Evolutionary conservation across 2,888 invertebrate species (phyloP).

Genomic region (Ophonus ardosiacus): DNA sequence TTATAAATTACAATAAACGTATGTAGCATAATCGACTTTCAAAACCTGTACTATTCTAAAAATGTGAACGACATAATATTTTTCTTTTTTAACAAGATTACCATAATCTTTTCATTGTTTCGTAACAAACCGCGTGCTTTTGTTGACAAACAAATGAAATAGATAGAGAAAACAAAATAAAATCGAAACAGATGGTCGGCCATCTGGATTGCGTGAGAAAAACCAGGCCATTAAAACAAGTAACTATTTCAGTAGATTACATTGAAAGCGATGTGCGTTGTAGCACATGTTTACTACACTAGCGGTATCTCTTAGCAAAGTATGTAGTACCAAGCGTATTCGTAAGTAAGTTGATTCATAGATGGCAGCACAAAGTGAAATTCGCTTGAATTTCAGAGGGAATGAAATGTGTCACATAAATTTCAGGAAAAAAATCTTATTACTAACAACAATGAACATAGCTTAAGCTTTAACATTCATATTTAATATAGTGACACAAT

Average conservation of each 20-base stretch:
- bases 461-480: too few species aligned
- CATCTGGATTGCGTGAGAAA: slow-evolving; percentile 42
- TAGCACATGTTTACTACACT: neutral
- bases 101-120: neutral
- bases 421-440: too few species aligned
- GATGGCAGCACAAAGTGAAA: neutral
- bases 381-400: neutral
- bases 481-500: too few species aligned
- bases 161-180: slow-evolving; percentile 28
- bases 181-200: slow-evolving; percentile 56
- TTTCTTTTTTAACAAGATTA: neutral
- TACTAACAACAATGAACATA: too few species aligned
- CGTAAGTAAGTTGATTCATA: neutral
- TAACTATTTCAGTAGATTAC: slow-evolving; percentile 18
- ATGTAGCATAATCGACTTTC: too few species aligned
- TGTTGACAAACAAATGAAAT: slow-evolving; percentile 30
- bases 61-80: neutral
- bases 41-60: too few species aligned
- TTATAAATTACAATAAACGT: too few species aligned
- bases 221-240: slow-evolving; percentile 28
- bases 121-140: slow-evolving; percentile 44
- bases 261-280: neutral
- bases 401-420: neutral
- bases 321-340: neutral
- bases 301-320: neutral